Evolutionary conservation across 1,140 invertebrate species (phyloP).

Genomic region (Drosophila malerkotliana): DNA sequence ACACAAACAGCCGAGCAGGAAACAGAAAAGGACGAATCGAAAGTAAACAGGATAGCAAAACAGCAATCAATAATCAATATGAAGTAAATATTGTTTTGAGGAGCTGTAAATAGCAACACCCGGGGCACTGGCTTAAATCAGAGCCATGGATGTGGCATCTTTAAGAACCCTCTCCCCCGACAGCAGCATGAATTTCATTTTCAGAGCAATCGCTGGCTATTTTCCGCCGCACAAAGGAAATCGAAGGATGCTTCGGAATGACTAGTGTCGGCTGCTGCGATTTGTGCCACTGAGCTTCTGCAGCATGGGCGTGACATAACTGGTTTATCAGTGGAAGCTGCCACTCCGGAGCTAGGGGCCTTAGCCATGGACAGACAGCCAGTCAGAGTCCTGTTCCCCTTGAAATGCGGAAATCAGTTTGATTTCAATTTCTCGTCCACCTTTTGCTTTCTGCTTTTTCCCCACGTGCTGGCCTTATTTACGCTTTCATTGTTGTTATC

Average conservation of each 20-base stretch:
- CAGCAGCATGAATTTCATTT: conserved; percentile 28
- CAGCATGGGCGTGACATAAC: conserved; percentile 38
- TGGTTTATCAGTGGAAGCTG: conserved; percentile 28
- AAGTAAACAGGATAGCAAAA: conserved; percentile 36
- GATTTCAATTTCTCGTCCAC: conserved; percentile 50
- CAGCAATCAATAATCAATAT: conserved; percentile 54
- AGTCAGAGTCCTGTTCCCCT: neutral
- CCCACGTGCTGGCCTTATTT: conserved; percentile 27
- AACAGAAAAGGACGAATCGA: conserved; percentile 8
- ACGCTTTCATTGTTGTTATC: conserved; percentile 23
- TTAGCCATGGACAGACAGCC: neutral
- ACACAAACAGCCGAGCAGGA: conserved; percentile 23
- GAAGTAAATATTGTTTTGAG: conserved; percentile 40
- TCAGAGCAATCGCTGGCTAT: conserved; percentile 19
- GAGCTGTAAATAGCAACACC: conserved; percentile 23
- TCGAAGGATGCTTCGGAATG: neutral
- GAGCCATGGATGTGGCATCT: conserved; percentile 5
- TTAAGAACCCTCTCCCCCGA: conserved; percentile 11
- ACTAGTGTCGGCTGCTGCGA: neutral
- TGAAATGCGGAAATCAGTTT: conserved; percentile 52
- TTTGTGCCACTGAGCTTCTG: conserved; percentile 1
- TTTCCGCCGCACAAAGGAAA: neutral
- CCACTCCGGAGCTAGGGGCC: neutral
- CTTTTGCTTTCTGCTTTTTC: conserved; percentile 4
- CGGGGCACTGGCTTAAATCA: conserved; percentile 18